Evolutionary conservation across 2,113 vertebrate species (phyloP).

Genomic region (Ginglymostoma cirratum): DNA sequence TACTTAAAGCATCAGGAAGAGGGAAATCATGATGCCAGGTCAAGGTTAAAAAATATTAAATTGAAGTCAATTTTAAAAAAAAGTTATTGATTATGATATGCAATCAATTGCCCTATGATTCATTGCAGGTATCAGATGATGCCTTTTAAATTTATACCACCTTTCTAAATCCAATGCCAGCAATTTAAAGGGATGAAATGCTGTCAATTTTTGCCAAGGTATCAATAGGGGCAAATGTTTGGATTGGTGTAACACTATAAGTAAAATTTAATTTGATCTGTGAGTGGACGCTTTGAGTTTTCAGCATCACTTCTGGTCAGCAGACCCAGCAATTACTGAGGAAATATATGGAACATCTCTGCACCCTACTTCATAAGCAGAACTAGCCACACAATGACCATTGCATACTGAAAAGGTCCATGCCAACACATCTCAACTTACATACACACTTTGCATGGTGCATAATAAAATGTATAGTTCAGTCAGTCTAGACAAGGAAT

Average conservation of each 20-base stretch:
- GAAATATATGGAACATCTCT: neutral
- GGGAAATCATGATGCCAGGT: neutral
- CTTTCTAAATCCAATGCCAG: neutral
- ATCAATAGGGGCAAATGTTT: neutral
- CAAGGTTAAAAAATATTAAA: neutral
- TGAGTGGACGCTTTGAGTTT: neutral
- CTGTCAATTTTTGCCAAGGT: neutral
- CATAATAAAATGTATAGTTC: neutral
- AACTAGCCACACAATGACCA: neutral
- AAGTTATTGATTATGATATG: neutral
- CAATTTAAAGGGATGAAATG: too few species aligned
- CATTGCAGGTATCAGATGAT: neutral
- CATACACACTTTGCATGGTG: too few species aligned
- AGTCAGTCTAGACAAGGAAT: neutral
- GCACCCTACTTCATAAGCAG: neutral
- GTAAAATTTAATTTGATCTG: neutral
- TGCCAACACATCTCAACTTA: too few species aligned
- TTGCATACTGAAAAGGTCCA: neutral
- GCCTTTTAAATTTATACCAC: neutral
- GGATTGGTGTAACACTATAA: neutral
- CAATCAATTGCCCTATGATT: neutral
- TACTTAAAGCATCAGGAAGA: neutral
- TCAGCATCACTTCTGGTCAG: neutral
- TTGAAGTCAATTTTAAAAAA: neutral
- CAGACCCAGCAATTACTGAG: neutral